A percentile compares a stretch with the other conserved stretches of the same genome.
phyloP scores from a whole-genome alignment of 2,888 invertebrate genomes.

The Chymomyza procnemis region DNA sequence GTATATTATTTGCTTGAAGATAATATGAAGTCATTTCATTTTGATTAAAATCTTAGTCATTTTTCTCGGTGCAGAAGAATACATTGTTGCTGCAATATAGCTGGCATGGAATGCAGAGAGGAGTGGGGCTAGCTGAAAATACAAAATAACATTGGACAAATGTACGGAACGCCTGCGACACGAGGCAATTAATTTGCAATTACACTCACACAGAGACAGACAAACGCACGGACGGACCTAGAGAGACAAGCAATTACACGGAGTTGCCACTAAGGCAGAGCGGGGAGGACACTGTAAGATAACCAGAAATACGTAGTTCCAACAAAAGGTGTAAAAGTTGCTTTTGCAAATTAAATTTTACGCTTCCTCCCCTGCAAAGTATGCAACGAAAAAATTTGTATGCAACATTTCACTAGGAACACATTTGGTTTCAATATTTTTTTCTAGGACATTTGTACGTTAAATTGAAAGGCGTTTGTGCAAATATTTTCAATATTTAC shows the following conservation, averaged over 20 bases:
- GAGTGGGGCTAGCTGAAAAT: constrained; percentile 4
- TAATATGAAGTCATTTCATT: too few relatives aligned
- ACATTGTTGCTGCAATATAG: neutral
- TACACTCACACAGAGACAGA: constrained; percentile 30
- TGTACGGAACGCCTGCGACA: neutral
- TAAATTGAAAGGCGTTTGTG: constrained; percentile 55
- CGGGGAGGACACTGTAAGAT: too few relatives aligned
- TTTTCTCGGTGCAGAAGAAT: neutral
- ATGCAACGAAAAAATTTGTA: constrained; percentile 31
- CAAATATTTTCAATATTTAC: constrained; percentile 62
- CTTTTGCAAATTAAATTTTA: constrained; percentile 15
- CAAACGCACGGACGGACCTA: neutral
- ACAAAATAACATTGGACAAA: constrained; percentile 8
- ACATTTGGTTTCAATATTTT: constrained; percentile 17
- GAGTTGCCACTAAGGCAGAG: too few relatives aligned
- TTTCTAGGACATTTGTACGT: constrained; percentile 35
- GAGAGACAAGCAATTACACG: neutral
- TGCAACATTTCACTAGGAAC: neutral
- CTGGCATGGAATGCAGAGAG: constrained; percentile 10
- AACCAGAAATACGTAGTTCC: constrained; percentile 2
- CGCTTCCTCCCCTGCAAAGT: constrained; percentile 37
- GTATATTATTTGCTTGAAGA: too few relatives aligned
- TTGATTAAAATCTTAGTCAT: too few relatives aligned
- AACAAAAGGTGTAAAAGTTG: constrained; percentile 4
- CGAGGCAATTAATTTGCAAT: constrained; percentile 66